Evolutionary conservation across 2,797 vertebrate genomes (phyloP).

Genomic region (Emydoidea blandingii): DNA sequence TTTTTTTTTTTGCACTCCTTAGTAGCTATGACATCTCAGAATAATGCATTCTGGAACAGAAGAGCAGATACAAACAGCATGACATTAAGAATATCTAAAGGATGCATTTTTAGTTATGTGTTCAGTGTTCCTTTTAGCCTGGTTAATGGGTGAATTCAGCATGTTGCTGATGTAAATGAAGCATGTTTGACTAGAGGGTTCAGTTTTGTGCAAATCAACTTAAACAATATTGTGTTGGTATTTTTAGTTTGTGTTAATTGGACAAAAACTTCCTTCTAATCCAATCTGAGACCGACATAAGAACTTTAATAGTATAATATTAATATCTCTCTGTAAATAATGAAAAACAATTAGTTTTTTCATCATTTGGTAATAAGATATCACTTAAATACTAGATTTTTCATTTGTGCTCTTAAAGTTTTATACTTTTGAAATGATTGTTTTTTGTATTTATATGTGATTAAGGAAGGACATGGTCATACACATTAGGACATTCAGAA

Average conservation of each 20-base stretch:
- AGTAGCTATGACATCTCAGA: fast-evolving
- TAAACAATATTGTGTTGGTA: background rate
- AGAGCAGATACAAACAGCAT: background rate
- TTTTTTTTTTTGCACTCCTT: background rate
- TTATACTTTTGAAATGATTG: fast-evolving
- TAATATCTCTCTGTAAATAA: background rate
- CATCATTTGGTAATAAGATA: background rate
- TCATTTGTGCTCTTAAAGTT: background rate
- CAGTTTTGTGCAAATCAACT: fast-evolving
- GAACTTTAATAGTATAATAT: background rate
- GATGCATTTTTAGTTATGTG: background rate
- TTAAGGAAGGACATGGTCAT: background rate
- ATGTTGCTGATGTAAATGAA: background rate
- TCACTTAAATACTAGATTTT: background rate
- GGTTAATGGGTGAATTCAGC: background rate
- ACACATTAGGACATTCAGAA: background rate
- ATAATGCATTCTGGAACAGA: background rate
- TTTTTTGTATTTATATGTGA: background rate
- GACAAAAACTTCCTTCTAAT: background rate
- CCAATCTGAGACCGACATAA: background rate
- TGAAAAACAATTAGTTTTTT: background rate
- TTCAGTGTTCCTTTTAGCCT: background rate
- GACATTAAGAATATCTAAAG: background rate
- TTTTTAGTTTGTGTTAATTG: background rate
- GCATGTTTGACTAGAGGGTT: background rate